Base-by-base conservation (phyloP, 2,888 invertebrate genomes). In the Tridacna crocea region DNA sequence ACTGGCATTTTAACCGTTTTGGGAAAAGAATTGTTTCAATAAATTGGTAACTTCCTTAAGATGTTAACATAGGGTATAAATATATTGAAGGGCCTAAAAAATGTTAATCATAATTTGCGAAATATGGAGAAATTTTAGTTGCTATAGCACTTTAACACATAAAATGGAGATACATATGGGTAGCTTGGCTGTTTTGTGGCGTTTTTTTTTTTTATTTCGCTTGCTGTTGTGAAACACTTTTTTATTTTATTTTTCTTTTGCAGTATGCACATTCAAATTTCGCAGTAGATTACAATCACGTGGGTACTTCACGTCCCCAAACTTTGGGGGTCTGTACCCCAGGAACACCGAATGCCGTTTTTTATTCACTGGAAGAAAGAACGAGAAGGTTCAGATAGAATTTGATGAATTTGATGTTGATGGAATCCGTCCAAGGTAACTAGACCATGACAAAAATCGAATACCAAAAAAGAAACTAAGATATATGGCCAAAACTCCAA, bases 321-420 rank as follows among this genome's bases (percentile, higher is more conserved):
- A 97, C 92, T 98, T 97, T 94, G 97, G 97, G n/a, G 96, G 96
- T 81, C 96, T 97, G 72, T 98, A 98, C 95, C 97, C 97, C 72
- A 95, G 96, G 46, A 96, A 96, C 92, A 96, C 97, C 77, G 96
- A 96, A 91, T 99, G 98, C 95, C 96, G 97, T 91, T 98, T 97
- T 95, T 97, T 98, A 93, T 98, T 99, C 95, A 97, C 97, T 92
- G 98, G 98, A 65, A 95, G 96, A 87, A 97, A 97, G 75, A 96
- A 97, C 89, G 98, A 99, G 94, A 95, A 97, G 92, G 96, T 98
- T 88, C 97, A 97, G 95, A 96, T 98, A 93, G 95, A 96, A 91
- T 98, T 98, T 95, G 96, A 96, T 93, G 97, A 97, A 94, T 98
- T 98, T 94, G 97, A 97, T 74, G 97, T 99, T 65, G 99, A 99